phyloP scores from a whole-genome alignment of 2,797 vertebrate genomes.

The Schizopygopsis pylzovi region DNA sequence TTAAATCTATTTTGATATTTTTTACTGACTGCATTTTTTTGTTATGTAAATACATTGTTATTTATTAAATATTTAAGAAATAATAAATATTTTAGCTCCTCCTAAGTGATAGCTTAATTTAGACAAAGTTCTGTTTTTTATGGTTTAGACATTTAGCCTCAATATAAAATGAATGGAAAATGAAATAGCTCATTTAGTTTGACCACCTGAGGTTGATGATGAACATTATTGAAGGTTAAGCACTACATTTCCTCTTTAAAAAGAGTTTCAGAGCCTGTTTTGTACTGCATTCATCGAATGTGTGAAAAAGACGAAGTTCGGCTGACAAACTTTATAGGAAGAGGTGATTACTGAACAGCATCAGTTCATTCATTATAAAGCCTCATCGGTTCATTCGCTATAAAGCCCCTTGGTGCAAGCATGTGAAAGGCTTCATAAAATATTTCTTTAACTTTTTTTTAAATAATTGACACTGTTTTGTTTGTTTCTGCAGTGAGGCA shows the following conservation, averaged over 20 bases:
- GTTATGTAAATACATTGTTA: background rate
- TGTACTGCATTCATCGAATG: background rate
- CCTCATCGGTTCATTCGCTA: slow-evolving; percentile 12
- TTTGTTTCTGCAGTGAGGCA: slow-evolving; percentile 41
- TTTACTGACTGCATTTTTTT: background rate
- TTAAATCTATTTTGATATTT: background rate
- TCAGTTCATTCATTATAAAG: slow-evolving; percentile 26
- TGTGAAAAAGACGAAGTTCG: background rate
- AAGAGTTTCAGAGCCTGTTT: background rate
- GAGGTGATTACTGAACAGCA: slow-evolving; percentile 1
- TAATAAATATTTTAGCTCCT: background rate
- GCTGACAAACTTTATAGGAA: background rate
- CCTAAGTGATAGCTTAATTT: background rate
- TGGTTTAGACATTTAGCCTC: background rate
- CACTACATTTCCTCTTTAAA: no score
- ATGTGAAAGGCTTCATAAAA: slow-evolving; percentile 30
- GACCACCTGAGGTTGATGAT: background rate
- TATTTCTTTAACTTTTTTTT: slow-evolving; percentile 4
- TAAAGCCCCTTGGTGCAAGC: slow-evolving; percentile 24
- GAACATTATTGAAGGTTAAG: background rate
- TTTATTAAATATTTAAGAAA: background rate
- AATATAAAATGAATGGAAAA: background rate
- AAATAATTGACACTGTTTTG: slow-evolving; percentile 9
- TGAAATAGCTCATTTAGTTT: background rate
- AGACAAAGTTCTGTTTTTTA: no score